Conservation (phyloP, 92 coral and sea anemone genomes). For the Phenganax stokvisi region DNA sequence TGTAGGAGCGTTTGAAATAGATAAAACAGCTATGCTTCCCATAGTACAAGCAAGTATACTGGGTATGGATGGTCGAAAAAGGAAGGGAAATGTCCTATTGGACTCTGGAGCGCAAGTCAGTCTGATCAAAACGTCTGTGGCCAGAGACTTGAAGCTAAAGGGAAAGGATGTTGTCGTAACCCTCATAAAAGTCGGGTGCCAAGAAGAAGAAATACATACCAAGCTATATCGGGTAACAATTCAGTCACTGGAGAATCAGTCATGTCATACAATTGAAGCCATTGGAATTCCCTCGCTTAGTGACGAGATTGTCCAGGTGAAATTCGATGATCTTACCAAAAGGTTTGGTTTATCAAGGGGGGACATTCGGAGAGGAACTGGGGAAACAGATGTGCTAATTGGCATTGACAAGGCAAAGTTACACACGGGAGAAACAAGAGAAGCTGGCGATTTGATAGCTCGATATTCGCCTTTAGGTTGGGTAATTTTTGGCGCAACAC, state of each 20-base stretch:
- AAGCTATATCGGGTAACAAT: constrained; percentile 21
- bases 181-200: constrained; percentile 47
- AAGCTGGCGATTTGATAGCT: too few relatives aligned
- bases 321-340: constrained; percentile 20
- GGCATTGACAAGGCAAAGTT: too few relatives aligned
- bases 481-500: constrained; percentile 9
- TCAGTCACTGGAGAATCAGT: constrained; percentile 32
- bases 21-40: constrained; percentile 6
- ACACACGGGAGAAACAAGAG: too few relatives aligned
- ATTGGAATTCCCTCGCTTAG: constrained; percentile 49
- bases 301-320: constrained; percentile 41
- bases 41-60: constrained; percentile 42
- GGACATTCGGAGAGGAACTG: background rate
- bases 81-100: constrained; percentile 48
- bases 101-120: constrained; percentile 56
- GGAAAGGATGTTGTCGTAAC: constrained; percentile 36
- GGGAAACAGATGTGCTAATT: constrained; percentile 30
- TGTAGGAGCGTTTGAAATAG: too few relatives aligned
- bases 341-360: too few relatives aligned
- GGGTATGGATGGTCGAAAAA: constrained; percentile 39
- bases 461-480: background rate
- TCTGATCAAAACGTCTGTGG: constrained; percentile 42
- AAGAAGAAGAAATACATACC: constrained; percentile 37
- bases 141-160: constrained; percentile 48
- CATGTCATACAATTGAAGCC: constrained; percentile 34